phyloP scores from a whole-genome alignment of 2,888 invertebrate genomes.

The Candidula unifasciata region DNA sequence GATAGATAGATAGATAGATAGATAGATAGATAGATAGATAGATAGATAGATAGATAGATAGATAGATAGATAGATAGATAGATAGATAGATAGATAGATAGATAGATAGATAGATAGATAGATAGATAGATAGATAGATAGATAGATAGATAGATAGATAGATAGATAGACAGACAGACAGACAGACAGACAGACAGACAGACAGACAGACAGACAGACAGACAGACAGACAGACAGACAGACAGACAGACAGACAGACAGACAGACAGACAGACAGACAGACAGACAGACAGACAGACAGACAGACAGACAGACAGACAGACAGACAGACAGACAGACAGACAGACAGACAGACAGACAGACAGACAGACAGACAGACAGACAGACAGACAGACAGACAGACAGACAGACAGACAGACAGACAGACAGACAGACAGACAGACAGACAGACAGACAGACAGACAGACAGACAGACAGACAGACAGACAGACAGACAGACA shows the following conservation, averaged over 20 bases:
- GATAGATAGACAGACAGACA: neutral
- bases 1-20: constrained; percentile 10
- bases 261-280: constrained; percentile 17
- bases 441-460: neutral
- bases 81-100: too few species aligned
- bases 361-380: neutral
- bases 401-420: neutral
- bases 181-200: constrained; percentile 11
- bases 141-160: neutral
- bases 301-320: neutral
- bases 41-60: constrained; percentile 16
- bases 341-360: too few species aligned
- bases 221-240: constrained; percentile 9
- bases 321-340: too few species aligned
- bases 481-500: neutral
- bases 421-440: neutral
- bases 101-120: neutral
- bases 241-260: constrained; percentile 21
- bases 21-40: neutral
- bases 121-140: constrained; percentile 18
- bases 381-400: neutral
- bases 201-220: constrained; percentile 14
- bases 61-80: constrained; percentile 17
- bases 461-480: neutral
- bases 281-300: neutral